Evolutionary conservation across 2,888 invertebrate genomes (phyloP).

Genomic region (Teleiodes luculella): DNA sequence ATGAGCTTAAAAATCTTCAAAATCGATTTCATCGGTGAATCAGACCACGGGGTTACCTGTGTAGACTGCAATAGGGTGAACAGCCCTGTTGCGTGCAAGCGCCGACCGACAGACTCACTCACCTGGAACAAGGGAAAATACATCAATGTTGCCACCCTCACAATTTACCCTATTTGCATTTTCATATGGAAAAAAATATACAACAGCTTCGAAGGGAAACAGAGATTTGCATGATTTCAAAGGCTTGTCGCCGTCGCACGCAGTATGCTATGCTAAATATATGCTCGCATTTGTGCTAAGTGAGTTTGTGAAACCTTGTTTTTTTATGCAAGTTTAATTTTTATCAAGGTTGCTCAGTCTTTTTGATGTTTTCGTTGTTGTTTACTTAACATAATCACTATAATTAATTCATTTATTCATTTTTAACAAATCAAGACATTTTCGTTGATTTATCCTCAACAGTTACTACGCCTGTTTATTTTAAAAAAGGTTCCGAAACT

Average conservation of each 20-base stretch:
- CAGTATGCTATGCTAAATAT: background rate
- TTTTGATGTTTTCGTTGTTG: background rate
- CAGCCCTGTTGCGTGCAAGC: slow-evolving; percentile 41
- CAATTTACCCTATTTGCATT: slow-evolving; percentile 40
- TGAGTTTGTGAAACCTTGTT: background rate
- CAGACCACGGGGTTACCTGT: slow-evolving; percentile 21
- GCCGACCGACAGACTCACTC: slow-evolving; percentile 46
- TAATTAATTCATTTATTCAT: too few species aligned
- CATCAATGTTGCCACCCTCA: slow-evolving; percentile 33
- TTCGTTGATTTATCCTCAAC: too few species aligned
- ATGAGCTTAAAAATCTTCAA: too few species aligned
- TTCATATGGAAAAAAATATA: slow-evolving; percentile 31
- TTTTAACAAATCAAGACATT: too few species aligned
- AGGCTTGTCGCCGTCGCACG: slow-evolving; percentile 2
- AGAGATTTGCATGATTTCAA: slow-evolving; percentile 22
- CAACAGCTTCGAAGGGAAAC: slow-evolving; percentile 22
- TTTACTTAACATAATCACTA: too few species aligned
- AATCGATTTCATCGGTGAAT: too few species aligned
- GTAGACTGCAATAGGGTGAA: slow-evolving; percentile 34
- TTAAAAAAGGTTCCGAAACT: too few species aligned
- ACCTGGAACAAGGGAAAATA: slow-evolving; percentile 58
- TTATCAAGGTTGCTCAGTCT: background rate
- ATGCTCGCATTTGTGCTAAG: background rate
- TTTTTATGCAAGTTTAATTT: background rate
- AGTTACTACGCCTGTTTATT: too few species aligned